phyloP scores from a whole-genome alignment of 2,113 vertebrate species.

The Syngnathus floridae region DNA sequence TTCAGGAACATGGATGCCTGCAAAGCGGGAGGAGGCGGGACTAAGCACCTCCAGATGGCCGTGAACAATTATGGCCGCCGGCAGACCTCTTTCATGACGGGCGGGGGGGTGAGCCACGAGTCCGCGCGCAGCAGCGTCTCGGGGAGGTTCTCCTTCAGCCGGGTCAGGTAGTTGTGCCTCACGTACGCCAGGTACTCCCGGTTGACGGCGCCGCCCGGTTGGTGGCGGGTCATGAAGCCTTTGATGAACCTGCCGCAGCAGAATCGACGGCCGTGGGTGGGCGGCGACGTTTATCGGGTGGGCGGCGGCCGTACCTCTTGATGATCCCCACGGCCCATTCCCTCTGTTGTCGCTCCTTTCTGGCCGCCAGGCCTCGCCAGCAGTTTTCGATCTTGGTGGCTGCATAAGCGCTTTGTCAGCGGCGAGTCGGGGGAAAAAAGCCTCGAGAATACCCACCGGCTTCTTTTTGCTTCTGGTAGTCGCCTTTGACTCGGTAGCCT shows the following conservation, averaged over 20 bases:
- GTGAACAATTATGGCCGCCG: too few species aligned
- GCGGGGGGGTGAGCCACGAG: slow-evolving; percentile 83
- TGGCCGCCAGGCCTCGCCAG: slow-evolving; percentile 84
- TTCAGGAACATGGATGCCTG: slow-evolving; percentile 79
- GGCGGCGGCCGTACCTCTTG: slow-evolving; percentile 71
- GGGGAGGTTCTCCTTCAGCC: slow-evolving; percentile 79
- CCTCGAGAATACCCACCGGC: slow-evolving; percentile 68
- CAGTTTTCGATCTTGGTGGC: slow-evolving; percentile 86
- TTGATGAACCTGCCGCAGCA: slow-evolving; percentile 79
- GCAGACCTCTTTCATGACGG: slow-evolving; percentile 77
- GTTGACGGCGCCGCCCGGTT: slow-evolving; percentile 73
- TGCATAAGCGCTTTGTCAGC: slow-evolving; percentile 34
- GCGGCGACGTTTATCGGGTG: too few species aligned
- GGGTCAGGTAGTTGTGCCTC: slow-evolving; percentile 78
- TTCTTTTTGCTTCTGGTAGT: slow-evolving; percentile 75
- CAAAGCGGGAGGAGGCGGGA: background rate
- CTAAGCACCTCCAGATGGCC: too few species aligned
- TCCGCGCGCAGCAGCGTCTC: slow-evolving; percentile 77
- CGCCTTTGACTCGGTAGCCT: slow-evolving; percentile 77
- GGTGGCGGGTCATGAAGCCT: slow-evolving; percentile 84
- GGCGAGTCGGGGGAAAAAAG: too few species aligned
- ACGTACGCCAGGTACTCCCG: slow-evolving; percentile 76
- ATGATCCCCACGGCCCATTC: slow-evolving; percentile 83
- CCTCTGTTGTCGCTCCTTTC: slow-evolving; percentile 78
- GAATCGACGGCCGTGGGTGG: too few species aligned